Base-by-base conservation (phyloP, 2,797 vertebrate species). In the Falco rusticolus region DNA sequence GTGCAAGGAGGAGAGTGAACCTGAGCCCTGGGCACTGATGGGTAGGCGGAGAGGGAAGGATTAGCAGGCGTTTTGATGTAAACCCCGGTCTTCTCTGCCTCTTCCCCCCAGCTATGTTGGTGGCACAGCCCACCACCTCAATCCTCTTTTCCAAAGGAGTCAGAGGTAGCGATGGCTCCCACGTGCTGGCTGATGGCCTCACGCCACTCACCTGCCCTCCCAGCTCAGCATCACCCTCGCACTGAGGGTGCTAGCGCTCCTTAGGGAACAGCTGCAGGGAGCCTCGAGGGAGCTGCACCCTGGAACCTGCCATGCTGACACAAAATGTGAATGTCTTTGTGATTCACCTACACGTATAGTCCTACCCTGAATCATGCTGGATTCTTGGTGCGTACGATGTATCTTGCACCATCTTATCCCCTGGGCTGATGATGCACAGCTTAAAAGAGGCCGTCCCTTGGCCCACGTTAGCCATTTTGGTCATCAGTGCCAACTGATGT, bases 301-400 rank as follows among this genome's bases (percentile, higher is more conserved):
- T 4, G 1, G n/a, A 8, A 16, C 34, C 39, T 34, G 37, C 50
- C 25, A 25, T 6, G 31, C 26, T 37, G 26, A 48, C 56, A 74
- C 1, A 3, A 68, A 81, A 60, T 0, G 0, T 15, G 17, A 22
- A 33, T 12, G 7, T 8, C 41, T 63, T 80, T 51, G 60, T 56
- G 61, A 78, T 70, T 72, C 56, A 43, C 31, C 34, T 31, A 6
- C 34, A 7, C 0, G 4, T 25, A 74, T 57, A 24, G 43, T 41
- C 64, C 56, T 56, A 31, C 18, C 28, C 51, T 61, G 37, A 91
- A 66, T 86, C 51, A 25, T 12, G 5, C 65, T n/a, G 50, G 65
- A 26, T 48, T 50, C 39, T 16, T 54, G 59, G 31, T 6, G 5
- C 48, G 34, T 41, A 34, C 1, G 0, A 6, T 29, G 22, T 11